Base-by-base conservation (phyloP, 2,888 invertebrate species). In the Eupeodes luniger region DNA sequence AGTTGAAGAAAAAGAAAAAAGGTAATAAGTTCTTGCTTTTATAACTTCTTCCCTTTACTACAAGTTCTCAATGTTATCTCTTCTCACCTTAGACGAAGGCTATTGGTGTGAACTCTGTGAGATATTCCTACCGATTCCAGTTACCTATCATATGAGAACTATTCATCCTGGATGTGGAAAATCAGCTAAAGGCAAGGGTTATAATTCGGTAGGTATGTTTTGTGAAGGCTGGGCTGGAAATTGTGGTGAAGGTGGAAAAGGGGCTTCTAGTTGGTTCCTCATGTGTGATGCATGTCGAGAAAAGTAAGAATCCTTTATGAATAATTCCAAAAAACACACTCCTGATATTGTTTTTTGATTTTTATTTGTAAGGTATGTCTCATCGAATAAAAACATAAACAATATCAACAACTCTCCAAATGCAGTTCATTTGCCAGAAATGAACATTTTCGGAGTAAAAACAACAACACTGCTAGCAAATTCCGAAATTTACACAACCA, bases 211-310 rank as follows among this genome's bases (percentile, higher is more conserved):
- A 44, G 99, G 99, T 2, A 96, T 96, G 90, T 98, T 97, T 93
- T 97, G 97, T 91, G 96, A 96, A 59, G 98, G 97, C 2, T 98
- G 97, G 97, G 96, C 97, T 0, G 98, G 98, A 4, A 96, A 96
- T 91, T 98, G 98, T 92, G 98, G 98, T 57, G 97, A 97, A 91
- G 97, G 97, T 4, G 97, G 97, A 40, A 95, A 96, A 49, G 96
- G 96, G 89, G 94, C 94, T 59, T 96, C 96, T 89, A 96, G 97
- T 16, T 98, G 98, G 97, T 99, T 99, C 93, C 95, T 99, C 44
- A 96, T 98, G 92, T 99, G 99, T 94, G 98, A 98, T 92, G 95
- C 95, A 62, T 99, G 99, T 92, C 96, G 98, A 10, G 97, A 98
- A 75, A 97, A 96, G 91, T 97, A 95, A 27, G 2, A 2, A 27